Percentiles rank a stretch among this genome's conserved stretches.
Conservation (phyloP, 2,113 vertebrate genomes). For the Oenanthe melanoleuca region DNA sequence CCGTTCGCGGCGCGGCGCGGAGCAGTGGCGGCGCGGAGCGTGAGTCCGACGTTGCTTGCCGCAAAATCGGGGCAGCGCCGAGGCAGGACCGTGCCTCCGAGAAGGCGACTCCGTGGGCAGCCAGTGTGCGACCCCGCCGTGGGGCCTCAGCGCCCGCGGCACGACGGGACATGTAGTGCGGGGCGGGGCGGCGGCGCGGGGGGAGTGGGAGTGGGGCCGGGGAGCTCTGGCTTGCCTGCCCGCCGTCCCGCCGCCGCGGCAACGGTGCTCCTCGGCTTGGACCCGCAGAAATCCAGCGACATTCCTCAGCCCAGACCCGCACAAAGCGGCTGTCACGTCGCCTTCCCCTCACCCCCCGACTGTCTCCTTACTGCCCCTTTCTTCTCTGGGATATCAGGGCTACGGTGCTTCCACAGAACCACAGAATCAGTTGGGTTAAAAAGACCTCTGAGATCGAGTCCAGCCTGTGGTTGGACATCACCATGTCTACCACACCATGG, state of each 20-base stretch:
- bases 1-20: too few relatives aligned
- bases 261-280: neutral
- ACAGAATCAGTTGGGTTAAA: neutral
- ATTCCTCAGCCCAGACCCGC: neutral
- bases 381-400: too few relatives aligned
- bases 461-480: neutral
- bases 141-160: neutral
- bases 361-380: neutral
- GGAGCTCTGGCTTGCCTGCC: fast-evolving
- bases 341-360: too few relatives aligned
- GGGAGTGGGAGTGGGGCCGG: fast-evolving
- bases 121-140: fast-evolving
- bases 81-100: fast-evolving
- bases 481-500: neutral
- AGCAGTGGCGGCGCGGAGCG: fast-evolving
- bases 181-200: neutral
- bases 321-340: too few relatives aligned
- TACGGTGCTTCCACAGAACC: neutral
- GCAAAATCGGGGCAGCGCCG: fast-evolving
- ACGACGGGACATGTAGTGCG: conserved; percentile 54
- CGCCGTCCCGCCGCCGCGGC: neutral
- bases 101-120: fast-evolving
- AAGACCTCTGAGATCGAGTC: neutral
- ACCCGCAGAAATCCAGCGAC: neutral
- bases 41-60: fast-evolving